phyloP scores from a whole-genome alignment of 2,113 vertebrate species.

The Chunga burmeisteri region DNA sequence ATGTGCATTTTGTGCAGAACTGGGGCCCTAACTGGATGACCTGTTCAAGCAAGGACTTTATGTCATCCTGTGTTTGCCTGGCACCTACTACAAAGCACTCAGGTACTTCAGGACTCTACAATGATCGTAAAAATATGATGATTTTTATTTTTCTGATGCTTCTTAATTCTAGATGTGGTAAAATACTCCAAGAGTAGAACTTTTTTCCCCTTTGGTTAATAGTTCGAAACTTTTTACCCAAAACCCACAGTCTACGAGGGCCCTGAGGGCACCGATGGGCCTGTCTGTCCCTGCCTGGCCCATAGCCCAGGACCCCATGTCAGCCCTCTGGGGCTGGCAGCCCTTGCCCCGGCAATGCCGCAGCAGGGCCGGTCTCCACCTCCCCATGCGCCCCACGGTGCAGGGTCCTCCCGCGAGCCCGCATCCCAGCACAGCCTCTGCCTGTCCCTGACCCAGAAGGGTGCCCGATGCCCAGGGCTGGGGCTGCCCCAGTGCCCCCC shows the following conservation, averaged over 20 bases:
- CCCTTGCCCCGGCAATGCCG: neutral
- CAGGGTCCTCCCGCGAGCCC: fast-evolving
- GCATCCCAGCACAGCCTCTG: fast-evolving
- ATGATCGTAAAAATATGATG: neutral
- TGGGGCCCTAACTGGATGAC: neutral
- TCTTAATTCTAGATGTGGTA: neutral
- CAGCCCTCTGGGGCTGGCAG: fast-evolving
- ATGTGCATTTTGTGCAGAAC: neutral
- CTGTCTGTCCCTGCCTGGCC: neutral
- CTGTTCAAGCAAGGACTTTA: neutral
- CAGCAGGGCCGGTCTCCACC: neutral
- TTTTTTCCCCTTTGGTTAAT: neutral
- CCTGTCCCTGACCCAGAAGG: neutral
- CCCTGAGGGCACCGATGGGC: neutral
- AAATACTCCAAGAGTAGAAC: neutral
- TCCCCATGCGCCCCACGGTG: fast-evolving
- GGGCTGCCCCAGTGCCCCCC: fast-evolving
- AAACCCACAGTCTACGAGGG: neutral
- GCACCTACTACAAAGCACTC: neutral
- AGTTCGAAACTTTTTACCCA: neutral
- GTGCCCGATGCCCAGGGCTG: neutral
- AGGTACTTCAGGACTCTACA: neutral
- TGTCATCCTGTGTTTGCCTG: neutral
- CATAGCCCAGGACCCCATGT: fast-evolving
- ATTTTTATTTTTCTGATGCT: neutral